A percentile compares a stretch with the other conserved stretches of the same genome.
These are phyloP conservation scores for Cheilosia scutellata DNA, from an alignment of 2,888 invertebrate genomes.

Conservation along the genomic window DNA sequence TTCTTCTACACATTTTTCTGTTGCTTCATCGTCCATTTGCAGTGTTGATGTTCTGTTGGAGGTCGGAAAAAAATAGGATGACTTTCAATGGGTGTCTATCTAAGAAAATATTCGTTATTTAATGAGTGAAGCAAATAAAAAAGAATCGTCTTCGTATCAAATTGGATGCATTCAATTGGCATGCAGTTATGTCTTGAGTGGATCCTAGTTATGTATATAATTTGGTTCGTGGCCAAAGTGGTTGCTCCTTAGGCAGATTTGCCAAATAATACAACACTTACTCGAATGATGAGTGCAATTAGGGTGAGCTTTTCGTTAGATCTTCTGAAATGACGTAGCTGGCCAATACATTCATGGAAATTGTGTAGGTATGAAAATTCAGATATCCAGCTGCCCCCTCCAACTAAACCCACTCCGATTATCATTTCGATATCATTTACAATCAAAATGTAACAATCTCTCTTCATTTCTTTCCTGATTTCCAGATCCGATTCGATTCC, in stretches of 20 bases:
- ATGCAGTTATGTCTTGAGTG: constrained; percentile 60
- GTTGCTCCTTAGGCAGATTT: not conserved
- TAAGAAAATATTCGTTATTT: constrained; percentile 41
- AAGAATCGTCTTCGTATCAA: constrained; percentile 27
- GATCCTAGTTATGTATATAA: constrained; percentile 36
- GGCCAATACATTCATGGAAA: no score
- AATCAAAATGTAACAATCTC: not conserved
- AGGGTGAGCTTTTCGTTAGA: not conserved
- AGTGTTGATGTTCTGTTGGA: constrained; percentile 45
- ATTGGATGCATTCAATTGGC: constrained; percentile 59
- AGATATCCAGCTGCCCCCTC: not conserved
- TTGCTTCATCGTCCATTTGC: constrained; percentile 7
- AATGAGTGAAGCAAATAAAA: constrained; percentile 47
- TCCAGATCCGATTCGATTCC: not conserved
- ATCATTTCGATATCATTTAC: not conserved
- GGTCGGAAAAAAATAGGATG: constrained; percentile 16
- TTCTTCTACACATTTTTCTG: constrained; percentile 18
- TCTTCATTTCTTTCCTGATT: not conserved
- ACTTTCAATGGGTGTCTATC: constrained; percentile 46
- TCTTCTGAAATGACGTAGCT: no score
- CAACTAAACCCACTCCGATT: not conserved
- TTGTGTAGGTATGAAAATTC: not conserved
- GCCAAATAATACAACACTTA: not conserved
- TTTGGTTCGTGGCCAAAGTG: constrained; percentile 58
- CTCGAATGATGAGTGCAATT: not conserved